A percentile compares a stretch with the other conserved stretches of the same genome.
Evolutionary conservation across 2,113 vertebrate species (phyloP).

Genomic region (Trochalopteron elliotii): DNA sequence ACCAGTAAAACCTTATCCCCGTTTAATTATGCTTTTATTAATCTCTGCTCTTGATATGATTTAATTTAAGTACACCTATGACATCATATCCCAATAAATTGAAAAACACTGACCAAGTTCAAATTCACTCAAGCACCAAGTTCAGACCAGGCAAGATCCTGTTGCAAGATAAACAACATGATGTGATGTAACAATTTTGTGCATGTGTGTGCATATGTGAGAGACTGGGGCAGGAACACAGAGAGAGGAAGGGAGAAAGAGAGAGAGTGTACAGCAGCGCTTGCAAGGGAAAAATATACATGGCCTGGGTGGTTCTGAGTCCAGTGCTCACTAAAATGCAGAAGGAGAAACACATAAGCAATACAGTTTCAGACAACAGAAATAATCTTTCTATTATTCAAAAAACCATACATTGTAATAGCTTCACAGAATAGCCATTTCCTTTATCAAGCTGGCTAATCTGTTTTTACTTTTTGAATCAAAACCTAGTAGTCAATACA

Average conservation of each 20-base stretch:
- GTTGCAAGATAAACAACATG: constrained; percentile 48
- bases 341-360: neutral
- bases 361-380: neutral
- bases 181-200: constrained; percentile 29
- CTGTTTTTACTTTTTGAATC: neutral
- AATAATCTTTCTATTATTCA: neutral
- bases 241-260: neutral
- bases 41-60: constrained; percentile 1
- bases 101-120: constrained; percentile 39
- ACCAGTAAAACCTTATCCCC: neutral
- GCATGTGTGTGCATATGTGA: neutral
- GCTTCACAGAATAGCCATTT: neutral
- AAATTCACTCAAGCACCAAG: constrained; percentile 44
- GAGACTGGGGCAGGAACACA: neutral
- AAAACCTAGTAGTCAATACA: neutral
- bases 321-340: neutral
- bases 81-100: constrained; percentile 35
- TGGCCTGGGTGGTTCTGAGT: neutral
- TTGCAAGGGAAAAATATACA: neutral
- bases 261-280: neutral
- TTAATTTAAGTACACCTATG: neutral
- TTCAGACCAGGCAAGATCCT: constrained; percentile 45
- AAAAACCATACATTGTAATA: neutral
- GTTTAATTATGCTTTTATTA: constrained; percentile 17
- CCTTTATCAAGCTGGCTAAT: neutral